Evolutionary conservation across 2,888 invertebrate genomes (phyloP), one percentile per base, ranked within the genome.

Genomic region (Lordiphosa andalusiaca): DNA sequence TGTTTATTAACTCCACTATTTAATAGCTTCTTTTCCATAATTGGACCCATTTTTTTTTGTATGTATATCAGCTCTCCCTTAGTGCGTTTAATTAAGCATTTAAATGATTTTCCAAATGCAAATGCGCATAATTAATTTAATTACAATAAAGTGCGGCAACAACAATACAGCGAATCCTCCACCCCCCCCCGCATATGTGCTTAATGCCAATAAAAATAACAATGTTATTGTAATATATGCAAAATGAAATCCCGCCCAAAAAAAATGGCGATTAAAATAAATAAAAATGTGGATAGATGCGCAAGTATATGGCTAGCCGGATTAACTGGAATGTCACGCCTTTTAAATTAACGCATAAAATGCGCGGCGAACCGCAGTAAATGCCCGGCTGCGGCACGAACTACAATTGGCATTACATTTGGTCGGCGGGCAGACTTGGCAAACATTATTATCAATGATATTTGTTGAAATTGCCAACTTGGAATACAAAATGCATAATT

Each of bases 41-140:
- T 19, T 19, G 19, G 19, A 19, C 3, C 19, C 19, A n/a, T 12
- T 6, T 42, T 42, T 30, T 30, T 12, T 23, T 13, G 35, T 44
- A 33, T 41, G 39, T 44, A 52, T 51, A 12, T 10, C 12, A 10
- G 19, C 6, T 3, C 13, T 19, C 23, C 36, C 41, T 52, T 52
- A 49, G 49, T 41, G 47, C 41, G 53, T 70, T 81, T 69, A 76
- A 78, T 81, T 74, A 69, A 68, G 69, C 69, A 84, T 80, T 71
- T 71, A 69, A 73, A 81, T 72, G 66, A 53, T 66, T 80, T 82
- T 80, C 25, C 67, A 74, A 76, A 30, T 71, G 66, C 68, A 75
- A 81, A 80, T 66, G 55, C 50, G 71, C 77, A 82, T 80, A 80
- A 82, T 84, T 82, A 83, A 84, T 84, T 82, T 69, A 82, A 82